Evolutionary conservation across 2,888 invertebrate species (phyloP).

Genomic region (Melanostoma scalare): DNA sequence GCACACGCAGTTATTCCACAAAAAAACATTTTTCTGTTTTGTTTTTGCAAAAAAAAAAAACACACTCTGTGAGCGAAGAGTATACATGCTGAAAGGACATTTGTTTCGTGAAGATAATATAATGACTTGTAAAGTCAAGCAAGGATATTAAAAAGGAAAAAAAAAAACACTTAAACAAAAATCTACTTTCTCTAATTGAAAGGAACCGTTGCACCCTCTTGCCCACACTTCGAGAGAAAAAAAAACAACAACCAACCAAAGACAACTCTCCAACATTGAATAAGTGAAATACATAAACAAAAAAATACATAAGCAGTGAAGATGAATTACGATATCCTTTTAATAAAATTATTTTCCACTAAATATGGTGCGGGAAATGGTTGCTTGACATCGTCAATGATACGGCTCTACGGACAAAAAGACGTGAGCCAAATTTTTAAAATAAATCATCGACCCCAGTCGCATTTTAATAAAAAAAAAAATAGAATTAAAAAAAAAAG

Average conservation of each 20-base stretch:
- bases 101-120: slow-evolving; percentile 63
- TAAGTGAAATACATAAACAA: slow-evolving; percentile 33
- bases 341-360: slow-evolving; percentile 69
- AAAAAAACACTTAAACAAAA: slow-evolving; percentile 42
- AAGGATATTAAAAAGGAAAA: slow-evolving; percentile 56
- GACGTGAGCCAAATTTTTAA: slow-evolving; percentile 54
- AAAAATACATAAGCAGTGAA: slow-evolving; percentile 36
- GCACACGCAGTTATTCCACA: slow-evolving; percentile 64
- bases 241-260: not conserved
- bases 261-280: slow-evolving; percentile 20
- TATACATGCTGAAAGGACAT: slow-evolving; percentile 66
- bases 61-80: slow-evolving; percentile 33
- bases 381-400: slow-evolving; percentile 54
- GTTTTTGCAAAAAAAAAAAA: slow-evolving; percentile 48
- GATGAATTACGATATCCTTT: slow-evolving; percentile 69
- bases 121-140: slow-evolving; percentile 65
- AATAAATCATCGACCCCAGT: slow-evolving; percentile 64
- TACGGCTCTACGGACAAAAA: slow-evolving; percentile 37
- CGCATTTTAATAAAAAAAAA: slow-evolving; percentile 26
- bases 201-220: slow-evolving; percentile 57
- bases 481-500: not conserved
- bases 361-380: slow-evolving; percentile 54
- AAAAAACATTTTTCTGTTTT: slow-evolving; percentile 34
- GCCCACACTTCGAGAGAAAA: slow-evolving; percentile 6
- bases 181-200: slow-evolving; percentile 71